phyloP scores from a whole-genome alignment of 2,113 vertebrate species.

The Pachyramphus minor region DNA sequence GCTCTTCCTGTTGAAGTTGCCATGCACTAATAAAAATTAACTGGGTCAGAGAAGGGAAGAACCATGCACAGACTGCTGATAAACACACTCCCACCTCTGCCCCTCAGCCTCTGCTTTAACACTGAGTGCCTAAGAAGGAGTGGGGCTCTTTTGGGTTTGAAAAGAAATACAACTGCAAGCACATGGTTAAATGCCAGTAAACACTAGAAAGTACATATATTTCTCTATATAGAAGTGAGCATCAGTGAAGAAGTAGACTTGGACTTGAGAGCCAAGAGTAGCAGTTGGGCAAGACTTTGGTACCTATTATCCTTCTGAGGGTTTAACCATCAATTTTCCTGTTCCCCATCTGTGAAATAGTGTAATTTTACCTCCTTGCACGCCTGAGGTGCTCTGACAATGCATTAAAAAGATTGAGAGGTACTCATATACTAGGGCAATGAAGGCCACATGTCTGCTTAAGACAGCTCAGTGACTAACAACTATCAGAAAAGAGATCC shows the following conservation, averaged over 20 bases:
- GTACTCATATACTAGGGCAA: constrained; percentile 35
- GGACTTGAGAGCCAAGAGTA: neutral
- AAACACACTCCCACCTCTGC: neutral
- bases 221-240: neutral
- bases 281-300: neutral
- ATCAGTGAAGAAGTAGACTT: neutral
- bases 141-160: neutral
- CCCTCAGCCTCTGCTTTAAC: neutral
- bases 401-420: constrained; percentile 64
- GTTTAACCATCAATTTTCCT: constrained; percentile 58
- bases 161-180: neutral
- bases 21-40: neutral
- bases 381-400: constrained; percentile 49
- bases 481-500: neutral
- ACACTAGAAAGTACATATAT: neutral
- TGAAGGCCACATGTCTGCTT: constrained; percentile 47
- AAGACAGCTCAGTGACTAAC: constrained; percentile 41
- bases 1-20: neutral
- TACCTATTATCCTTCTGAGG: constrained; percentile 32
- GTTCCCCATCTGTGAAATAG: constrained; percentile 56
- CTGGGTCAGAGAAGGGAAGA: neutral
- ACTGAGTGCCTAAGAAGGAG: neutral
- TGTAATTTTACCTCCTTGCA: constrained; percentile 52
- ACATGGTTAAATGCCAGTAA: neutral
- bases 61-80: neutral